Evolutionary conservation across 2,888 invertebrate species (phyloP).

Genomic region (Cheilosia grossa): DNA sequence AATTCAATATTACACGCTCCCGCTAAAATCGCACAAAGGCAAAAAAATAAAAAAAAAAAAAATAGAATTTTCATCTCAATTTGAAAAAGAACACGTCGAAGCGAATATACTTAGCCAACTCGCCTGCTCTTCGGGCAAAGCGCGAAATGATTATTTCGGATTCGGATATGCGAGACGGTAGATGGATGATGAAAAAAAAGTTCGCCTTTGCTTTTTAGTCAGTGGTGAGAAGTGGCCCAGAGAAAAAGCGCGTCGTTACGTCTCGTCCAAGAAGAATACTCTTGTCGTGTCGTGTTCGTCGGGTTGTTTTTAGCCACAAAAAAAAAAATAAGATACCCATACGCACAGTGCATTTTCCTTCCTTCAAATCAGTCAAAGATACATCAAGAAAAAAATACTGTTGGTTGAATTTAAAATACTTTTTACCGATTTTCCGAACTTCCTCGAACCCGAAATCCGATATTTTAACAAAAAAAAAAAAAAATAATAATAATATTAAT

Average conservation of each 20-base stretch:
- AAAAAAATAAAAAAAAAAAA: slow-evolving; percentile 14
- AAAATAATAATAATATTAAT: not conserved
- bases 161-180: slow-evolving; percentile 55
- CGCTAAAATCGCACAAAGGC: slow-evolving; percentile 44
- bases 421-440: slow-evolving; percentile 48
- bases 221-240: slow-evolving; percentile 70
- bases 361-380: slow-evolving; percentile 20
- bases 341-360: slow-evolving; percentile 42
- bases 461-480: slow-evolving; percentile 20
- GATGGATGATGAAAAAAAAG: slow-evolving; percentile 57
- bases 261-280: slow-evolving; percentile 64
- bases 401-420: slow-evolving; percentile 1
- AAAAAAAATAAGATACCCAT: not conserved
- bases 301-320: slow-evolving; percentile 70
- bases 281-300: slow-evolving; percentile 50
- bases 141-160: slow-evolving; percentile 71
- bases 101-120: slow-evolving; percentile 48
- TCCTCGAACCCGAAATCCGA: slow-evolving; percentile 67
- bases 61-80: slow-evolving; percentile 51
- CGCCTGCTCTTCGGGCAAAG: slow-evolving; percentile 28
- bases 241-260: slow-evolving; percentile 74
- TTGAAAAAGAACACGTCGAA: slow-evolving; percentile 48
- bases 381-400: slow-evolving; percentile 9
- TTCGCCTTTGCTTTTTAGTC: slow-evolving; percentile 57
- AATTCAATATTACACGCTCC: slow-evolving; percentile 67